Conservation (phyloP, 2,113 vertebrate genomes). For the Sigmodon hispidus region DNA sequence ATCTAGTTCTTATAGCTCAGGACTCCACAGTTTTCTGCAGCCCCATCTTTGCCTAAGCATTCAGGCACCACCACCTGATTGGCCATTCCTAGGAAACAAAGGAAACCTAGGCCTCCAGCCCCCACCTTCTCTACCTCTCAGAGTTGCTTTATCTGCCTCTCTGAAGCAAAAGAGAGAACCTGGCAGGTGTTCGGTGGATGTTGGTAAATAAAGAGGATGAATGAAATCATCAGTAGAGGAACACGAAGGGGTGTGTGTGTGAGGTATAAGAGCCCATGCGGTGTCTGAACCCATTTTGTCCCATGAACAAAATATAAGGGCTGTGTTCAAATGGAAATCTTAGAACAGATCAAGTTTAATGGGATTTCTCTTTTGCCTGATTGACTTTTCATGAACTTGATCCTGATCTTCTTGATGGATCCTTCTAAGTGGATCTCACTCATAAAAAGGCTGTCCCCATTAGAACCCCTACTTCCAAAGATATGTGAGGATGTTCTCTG, state of each 20-base stretch:
- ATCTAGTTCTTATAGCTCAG: not conserved
- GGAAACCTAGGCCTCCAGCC: not conserved
- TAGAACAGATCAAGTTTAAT: accelerated
- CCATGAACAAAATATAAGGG: accelerated
- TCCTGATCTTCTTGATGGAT: not conserved
- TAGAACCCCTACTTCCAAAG: not conserved
- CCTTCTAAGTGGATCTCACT: not conserved
- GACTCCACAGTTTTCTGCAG: not conserved
- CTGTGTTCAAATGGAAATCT: not conserved
- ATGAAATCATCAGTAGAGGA: accelerated
- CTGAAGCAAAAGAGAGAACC: accelerated
- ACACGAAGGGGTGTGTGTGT: accelerated
- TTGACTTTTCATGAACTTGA: not conserved
- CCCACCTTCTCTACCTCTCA: not conserved
- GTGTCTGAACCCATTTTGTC: not conserved
- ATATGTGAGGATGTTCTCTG: too few species aligned
- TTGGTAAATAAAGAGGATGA: too few species aligned
- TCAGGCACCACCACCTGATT: not conserved
- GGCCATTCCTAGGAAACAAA: not conserved
- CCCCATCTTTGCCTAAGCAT: not conserved
- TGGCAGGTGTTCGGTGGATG: not conserved
- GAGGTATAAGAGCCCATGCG: not conserved
- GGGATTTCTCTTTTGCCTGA: not conserved
- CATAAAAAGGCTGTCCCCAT: not conserved
- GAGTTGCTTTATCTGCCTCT: too few species aligned